Conservation (phyloP, 2,113 vertebrate genomes). For the Anolis sagrei region DNA sequence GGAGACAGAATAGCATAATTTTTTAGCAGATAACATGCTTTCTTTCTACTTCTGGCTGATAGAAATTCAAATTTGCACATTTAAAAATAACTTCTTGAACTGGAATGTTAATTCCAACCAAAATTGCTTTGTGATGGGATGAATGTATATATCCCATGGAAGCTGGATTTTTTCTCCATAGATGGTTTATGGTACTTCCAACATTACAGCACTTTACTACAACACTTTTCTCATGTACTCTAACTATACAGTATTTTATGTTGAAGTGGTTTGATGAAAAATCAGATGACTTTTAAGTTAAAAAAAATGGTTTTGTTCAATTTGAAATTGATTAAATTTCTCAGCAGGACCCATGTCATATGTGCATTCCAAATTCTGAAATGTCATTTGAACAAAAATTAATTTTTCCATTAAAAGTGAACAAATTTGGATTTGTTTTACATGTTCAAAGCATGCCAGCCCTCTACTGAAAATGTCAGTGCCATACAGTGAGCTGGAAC, state of each 20-base stretch:
- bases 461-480: constrained; percentile 29
- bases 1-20: neutral
- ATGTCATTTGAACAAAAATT: constrained; percentile 32
- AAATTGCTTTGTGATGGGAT: neutral
- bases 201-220: neutral
- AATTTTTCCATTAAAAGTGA: constrained; percentile 32
- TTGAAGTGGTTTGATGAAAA: constrained; percentile 38
- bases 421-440: constrained; percentile 26
- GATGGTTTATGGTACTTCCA: neutral
- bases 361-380: constrained; percentile 28
- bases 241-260: constrained; percentile 3
- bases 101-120: neutral
- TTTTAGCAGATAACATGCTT: neutral
- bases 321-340: constrained; percentile 26
- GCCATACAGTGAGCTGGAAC: constrained; percentile 13
- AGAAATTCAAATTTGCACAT: neutral
- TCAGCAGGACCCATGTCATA: constrained; percentile 11
- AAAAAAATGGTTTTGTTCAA: constrained; percentile 3
- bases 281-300: constrained; percentile 43
- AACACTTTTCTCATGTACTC: neutral
- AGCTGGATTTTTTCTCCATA: neutral
- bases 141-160: neutral
- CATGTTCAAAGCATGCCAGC: constrained; percentile 11
- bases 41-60: neutral
- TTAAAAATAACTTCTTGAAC: neutral